phyloP scores from a whole-genome alignment of 2,888 invertebrate genomes.

The Dicranocentrus wangi region DNA sequence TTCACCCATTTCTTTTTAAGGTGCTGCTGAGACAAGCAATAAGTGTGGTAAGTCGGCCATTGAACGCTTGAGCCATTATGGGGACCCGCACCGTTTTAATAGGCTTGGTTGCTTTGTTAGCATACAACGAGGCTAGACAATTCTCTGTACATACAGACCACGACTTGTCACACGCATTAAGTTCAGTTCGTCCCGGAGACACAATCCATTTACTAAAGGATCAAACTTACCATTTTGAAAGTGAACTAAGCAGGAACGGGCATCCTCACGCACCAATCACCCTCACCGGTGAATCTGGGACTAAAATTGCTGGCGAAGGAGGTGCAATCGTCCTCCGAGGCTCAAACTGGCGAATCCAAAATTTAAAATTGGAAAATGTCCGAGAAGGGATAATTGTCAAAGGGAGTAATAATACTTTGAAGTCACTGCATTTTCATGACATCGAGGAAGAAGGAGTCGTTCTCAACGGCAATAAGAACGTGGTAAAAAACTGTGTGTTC shows the following conservation, averaged over 20 bases:
- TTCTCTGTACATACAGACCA: too few relatives aligned
- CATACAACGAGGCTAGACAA: too few relatives aligned
- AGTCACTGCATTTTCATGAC: constrained; percentile 21
- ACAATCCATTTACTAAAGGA: constrained; percentile 29
- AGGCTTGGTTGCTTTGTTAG: too few relatives aligned
- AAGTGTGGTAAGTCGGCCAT: too few relatives aligned
- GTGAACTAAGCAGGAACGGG: constrained; percentile 31
- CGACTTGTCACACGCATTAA: too few relatives aligned
- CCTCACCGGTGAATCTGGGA: constrained; percentile 18
- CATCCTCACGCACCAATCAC: constrained; percentile 29
- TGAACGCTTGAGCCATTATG: too few relatives aligned
- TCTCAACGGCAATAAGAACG: constrained; percentile 36
- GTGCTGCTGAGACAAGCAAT: too few relatives aligned
- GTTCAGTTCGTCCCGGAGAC: constrained; percentile 46
- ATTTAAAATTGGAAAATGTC: constrained; percentile 31
- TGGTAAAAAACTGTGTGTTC: constrained; percentile 25
- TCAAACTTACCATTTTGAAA: constrained; percentile 24
- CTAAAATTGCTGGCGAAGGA: constrained; percentile 34
- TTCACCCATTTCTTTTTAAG: too few relatives aligned
- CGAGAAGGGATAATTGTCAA: constrained; percentile 30
- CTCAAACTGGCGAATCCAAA: constrained; percentile 31
- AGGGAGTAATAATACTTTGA: constrained; percentile 49
- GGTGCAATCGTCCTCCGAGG: constrained; percentile 33
- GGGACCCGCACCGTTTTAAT: too few relatives aligned
- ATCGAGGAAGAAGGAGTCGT: constrained; percentile 41